Base-by-base conservation (phyloP, 2,888 invertebrate species). In the Priapulus caudatus region DNA sequence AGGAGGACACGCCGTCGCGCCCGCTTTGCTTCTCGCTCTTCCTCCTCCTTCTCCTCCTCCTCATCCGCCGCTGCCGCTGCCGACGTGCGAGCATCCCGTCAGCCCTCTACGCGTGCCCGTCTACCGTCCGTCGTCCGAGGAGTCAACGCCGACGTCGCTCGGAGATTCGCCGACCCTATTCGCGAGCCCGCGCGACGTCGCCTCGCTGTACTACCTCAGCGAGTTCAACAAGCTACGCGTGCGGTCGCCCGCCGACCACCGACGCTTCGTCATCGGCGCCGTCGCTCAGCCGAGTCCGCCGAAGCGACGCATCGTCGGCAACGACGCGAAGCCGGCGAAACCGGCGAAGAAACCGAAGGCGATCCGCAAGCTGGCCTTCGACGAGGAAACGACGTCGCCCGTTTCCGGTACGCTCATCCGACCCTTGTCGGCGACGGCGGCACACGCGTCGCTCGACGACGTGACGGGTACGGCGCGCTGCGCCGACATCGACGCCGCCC, bases 401-500 rank as follows among this genome's bases (percentile, higher is more conserved):
- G 92, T 95, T 1, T 92, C 92, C 1, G 93, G 93, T 0, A 93
- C 93, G 16, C 90, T 92, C 56, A 95, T 95, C 62, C 76, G 72
- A 33, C 84, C 86, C 64, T 73, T 87, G 64, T 67, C 51, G 84
- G 84, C 52, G 87, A 86, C 64, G 88, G 87, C 69, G 84, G 84
- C 5, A 22, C 56, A 59, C 47, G 54, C 58, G 2, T 60, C 67
- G 5, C 20, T 24, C 59, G 63, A 33, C 58, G 63, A 23, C 20
- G 54, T 56, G 10, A 43, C 54, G 63, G 70, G 70, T 10, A 77
- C 78, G 59, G 76, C 81, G 58, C 81, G 81, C 72, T 64, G 65
- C 84, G 73, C 91, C 50, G 92, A 93, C 75, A 93, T 93, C 67
- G 92, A 93, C 75, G 90, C 90, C 47, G 88, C 88, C 21, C 89